Base-by-base conservation (phyloP, 2,888 invertebrate species). In the Amiota minor region DNA sequence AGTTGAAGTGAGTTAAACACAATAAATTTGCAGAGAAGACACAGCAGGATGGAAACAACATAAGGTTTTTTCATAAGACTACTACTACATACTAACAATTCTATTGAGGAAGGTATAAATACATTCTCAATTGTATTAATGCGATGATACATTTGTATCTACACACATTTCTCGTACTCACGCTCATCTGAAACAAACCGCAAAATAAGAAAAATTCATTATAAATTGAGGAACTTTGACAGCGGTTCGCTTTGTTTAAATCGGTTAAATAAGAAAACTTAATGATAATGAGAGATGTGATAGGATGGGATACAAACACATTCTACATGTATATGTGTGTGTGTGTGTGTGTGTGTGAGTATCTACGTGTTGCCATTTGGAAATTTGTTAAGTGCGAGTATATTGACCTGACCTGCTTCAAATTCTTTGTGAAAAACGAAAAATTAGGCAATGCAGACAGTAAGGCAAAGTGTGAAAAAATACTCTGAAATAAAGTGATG, bases 351-450 rank as follows among this genome's bases (percentile, higher is more conserved):
- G 35, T 35, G 35, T 6, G 35, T 35, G 35, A 23, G 23, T 23
- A 14, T 11, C 20, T 20, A 16, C 12, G 18, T 62, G 62, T 50
- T 68, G 67, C 67, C 67, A 50, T 68, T 68, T 74, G 77, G 80
- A 77, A 84, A 80, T 81, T 80, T 77, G 83, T 81, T 78, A 77
- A 79, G 67, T 35, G 35, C 35, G 35, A 35, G 35, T 78, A 74
- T 79, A 76, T 74, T 73, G 76, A 78, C 76, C 77, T 75, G 77
- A 75, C 78, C 76, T 75, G 78, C 74, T 76, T 70, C 68, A 75
- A 75, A 75, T 76, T 68, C 53, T 47, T 68, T 35, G 2, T 35
- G 35, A 6, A 53, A 68, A 50, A 53, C 10, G n/a, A 68, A 50
- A 35, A 68, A 50, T 68, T 68, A 68, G 67, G 67, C 67, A 59